Percentiles rank a stretch among this genome's conserved stretches.
Evolutionary conservation across 2,888 invertebrate genomes (phyloP).

Genomic region (Eupithecia inturbata): DNA sequence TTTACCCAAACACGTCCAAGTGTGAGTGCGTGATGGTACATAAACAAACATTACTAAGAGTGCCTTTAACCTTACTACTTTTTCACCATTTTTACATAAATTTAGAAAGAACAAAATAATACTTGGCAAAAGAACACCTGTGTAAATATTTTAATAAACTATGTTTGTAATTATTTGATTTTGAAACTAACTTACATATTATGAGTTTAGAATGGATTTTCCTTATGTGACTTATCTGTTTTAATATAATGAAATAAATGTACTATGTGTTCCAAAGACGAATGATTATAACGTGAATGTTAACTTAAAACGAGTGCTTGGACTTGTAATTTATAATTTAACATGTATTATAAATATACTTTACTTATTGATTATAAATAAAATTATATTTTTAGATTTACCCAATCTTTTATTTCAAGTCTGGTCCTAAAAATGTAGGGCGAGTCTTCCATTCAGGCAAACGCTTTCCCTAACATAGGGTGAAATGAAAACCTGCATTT

Average conservation of each 20-base stretch:
- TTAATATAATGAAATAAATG: background rate
- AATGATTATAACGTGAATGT: slow-evolving; percentile 21
- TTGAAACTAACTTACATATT: background rate
- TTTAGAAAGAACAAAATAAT: slow-evolving; percentile 11
- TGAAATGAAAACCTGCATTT: background rate
- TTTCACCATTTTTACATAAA: background rate
- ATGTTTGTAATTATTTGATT: background rate
- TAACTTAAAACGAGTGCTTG: slow-evolving; percentile 27
- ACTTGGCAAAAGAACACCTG: too few relatives aligned
- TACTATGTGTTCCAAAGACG: slow-evolving; percentile 24
- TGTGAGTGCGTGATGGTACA: background rate
- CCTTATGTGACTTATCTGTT: background rate
- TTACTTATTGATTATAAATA: slow-evolving; percentile 24
- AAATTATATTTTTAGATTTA: slow-evolving; percentile 34
- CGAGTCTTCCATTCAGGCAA: background rate
- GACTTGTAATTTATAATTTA: slow-evolving; percentile 29
- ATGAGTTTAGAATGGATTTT: background rate
- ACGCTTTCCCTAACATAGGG: background rate
- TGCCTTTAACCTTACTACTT: slow-evolving; percentile 23
- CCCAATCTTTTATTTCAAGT: background rate
- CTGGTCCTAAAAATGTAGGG: background rate
- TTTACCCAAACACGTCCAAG: background rate
- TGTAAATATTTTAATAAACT: background rate
- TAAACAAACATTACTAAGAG: background rate
- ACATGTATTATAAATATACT: slow-evolving; percentile 25